These are phyloP conservation scores for Anableps anableps DNA, from an alignment of 2,797 vertebrate species.

Conservation along the genomic window DNA sequence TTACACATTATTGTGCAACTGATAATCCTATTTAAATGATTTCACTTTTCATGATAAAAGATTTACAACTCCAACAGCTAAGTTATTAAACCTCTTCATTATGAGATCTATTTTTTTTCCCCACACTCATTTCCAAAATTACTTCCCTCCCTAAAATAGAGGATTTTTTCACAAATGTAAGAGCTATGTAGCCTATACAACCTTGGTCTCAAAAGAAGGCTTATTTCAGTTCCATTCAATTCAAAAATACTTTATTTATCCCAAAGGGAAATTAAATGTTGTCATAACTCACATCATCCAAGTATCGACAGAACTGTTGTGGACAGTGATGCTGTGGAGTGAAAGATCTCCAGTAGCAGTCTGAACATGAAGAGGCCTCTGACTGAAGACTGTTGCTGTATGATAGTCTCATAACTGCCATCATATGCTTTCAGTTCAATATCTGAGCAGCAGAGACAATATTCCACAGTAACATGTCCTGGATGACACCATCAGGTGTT, in stretches of 20 bases:
- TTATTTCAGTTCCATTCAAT: no score
- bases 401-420: no score
- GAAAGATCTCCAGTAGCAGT: neutral
- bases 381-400: neutral
- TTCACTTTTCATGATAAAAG: neutral
- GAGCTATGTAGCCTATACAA: neutral
- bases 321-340: no score
- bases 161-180: neutral
- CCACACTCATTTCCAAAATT: neutral
- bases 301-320: no score
- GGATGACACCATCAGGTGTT: no score
- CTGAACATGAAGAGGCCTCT: neutral
- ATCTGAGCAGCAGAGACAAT: no score
- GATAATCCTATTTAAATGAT: conserved; percentile 11
- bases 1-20: neutral
- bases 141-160: neutral
- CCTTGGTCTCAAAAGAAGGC: neutral
- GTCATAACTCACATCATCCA: no score
- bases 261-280: no score
- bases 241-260: no score
- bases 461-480: no score
- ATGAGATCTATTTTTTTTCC: neutral
- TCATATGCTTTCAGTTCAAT: neutral
- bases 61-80: neutral
- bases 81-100: neutral